Evolutionary conservation across 2,113 vertebrate species (phyloP).

Genomic region (Drymodes brunneopygia): DNA sequence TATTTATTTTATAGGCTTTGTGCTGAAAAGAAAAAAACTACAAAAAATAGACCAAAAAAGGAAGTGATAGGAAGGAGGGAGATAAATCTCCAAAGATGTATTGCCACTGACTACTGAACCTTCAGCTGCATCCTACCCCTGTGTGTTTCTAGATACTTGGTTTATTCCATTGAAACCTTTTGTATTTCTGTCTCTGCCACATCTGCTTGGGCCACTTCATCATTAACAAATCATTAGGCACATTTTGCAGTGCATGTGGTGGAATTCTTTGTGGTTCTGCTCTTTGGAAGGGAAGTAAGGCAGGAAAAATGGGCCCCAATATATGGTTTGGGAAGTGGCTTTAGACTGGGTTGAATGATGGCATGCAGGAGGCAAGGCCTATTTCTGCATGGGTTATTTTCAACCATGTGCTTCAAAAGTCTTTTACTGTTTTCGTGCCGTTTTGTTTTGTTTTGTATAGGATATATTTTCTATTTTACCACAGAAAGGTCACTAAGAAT

Average conservation of each 20-base stretch:
- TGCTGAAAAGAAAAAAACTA: neutral
- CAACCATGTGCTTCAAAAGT: neutral
- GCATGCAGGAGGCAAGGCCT: neutral
- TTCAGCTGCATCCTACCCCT: neutral
- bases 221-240: neutral
- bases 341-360: neutral
- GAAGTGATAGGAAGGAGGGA: neutral
- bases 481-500: neutral
- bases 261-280: neutral
- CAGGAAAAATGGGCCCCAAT: neutral
- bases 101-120: neutral
- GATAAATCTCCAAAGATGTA: neutral
- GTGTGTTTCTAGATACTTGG: neutral
- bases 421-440: neutral
- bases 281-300: neutral
- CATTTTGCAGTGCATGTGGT: neutral
- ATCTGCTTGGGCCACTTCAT: neutral
- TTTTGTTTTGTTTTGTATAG: neutral
- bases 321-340: neutral
- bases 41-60: neutral
- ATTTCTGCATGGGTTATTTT: neutral
- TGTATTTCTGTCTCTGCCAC: neutral
- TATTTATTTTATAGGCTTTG: constrained; percentile 3
- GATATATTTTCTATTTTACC: neutral
- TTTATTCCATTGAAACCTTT: neutral